Base-by-base conservation (phyloP, 2,113 vertebrate species). In the Bos javanicus region DNA sequence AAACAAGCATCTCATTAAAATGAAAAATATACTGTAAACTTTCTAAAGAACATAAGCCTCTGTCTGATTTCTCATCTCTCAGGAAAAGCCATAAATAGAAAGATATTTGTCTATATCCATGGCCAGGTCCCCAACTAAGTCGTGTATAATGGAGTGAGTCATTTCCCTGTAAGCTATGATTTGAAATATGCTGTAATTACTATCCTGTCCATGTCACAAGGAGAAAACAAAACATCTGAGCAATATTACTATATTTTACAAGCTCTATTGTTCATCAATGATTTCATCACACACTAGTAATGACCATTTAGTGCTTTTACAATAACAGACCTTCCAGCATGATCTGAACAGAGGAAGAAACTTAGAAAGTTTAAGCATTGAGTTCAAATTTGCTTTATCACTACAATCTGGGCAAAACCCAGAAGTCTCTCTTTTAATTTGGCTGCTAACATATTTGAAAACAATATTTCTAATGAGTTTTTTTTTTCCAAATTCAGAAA, bases 1-100 rank as follows among this genome's bases (percentile, higher is more conserved):
- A 97, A 93, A 54, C 87, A 96, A 97, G 91, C 97, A 97, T 67
- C 62, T 97, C 96, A 98, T 98, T 98, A 98, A 98, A 98, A 98
- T 96, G 85, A 97, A 97, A 98, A 98, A 93, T 91, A 95, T 26
- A 93, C 93, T 93, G 78, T 98, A 97, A 98, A 91, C 90, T 97
- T 97, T 98, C 94, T 96, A 86, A 97, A 92, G 62, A 98, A 92
- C 52, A 84, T 74, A 93, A 97, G 74, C 28, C 62, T 95, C 93
- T 76, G 87, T 86, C 1, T 39, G 89, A 87, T 92, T 97, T 91
- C 80, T 96, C 60, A 81, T 95, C 89, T 96, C 81, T 96, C 83
- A 54, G 56, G 83, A 91, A 96, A 98, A 94, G 33, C 28, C 78
- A 92, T 83, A 91, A 97, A 97, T 1, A 97, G 74, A 96, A 71